These are phyloP conservation scores for Peromyscus aztecus DNA, from an alignment of 2,797 vertebrate species.

Conservation along the genomic window DNA sequence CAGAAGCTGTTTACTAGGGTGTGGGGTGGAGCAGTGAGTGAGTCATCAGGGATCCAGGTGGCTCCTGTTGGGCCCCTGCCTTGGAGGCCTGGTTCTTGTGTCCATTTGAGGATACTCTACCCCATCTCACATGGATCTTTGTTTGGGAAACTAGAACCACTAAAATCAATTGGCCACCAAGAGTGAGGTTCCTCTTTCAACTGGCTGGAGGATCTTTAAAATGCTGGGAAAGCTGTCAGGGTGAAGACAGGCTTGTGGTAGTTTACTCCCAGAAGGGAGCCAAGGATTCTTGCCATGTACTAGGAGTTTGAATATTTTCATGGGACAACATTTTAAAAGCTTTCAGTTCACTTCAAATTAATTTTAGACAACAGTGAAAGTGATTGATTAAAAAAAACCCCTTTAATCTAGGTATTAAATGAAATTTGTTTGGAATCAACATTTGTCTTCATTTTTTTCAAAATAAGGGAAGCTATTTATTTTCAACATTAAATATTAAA, in stretches of 20 bases:
- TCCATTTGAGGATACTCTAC: no score
- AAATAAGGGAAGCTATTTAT: conserved; percentile 14
- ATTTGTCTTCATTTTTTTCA: conserved; percentile 46
- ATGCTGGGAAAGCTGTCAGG: not conserved
- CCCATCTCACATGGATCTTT: not conserved
- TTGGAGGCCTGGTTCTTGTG: no score
- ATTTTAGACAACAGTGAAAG: conserved; percentile 23
- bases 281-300: not conserved
- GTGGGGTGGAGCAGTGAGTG: not conserved
- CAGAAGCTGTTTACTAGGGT: not conserved
- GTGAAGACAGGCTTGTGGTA: not conserved
- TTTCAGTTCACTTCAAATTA: not conserved
- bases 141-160: not conserved
- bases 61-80: not conserved
- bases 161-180: not conserved
- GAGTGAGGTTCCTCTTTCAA: not conserved
- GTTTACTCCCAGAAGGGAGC: not conserved
- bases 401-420: not conserved
- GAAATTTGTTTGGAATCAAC: conserved; percentile 10
- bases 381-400: not conserved
- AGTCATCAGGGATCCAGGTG: rapidly evolving
- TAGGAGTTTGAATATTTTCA: not conserved
- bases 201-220: not conserved
- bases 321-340: not conserved
- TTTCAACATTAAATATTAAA: conserved; percentile 15